Base-by-base conservation (phyloP, 1,140 invertebrate species). In the Antheraea pernyi region DNA sequence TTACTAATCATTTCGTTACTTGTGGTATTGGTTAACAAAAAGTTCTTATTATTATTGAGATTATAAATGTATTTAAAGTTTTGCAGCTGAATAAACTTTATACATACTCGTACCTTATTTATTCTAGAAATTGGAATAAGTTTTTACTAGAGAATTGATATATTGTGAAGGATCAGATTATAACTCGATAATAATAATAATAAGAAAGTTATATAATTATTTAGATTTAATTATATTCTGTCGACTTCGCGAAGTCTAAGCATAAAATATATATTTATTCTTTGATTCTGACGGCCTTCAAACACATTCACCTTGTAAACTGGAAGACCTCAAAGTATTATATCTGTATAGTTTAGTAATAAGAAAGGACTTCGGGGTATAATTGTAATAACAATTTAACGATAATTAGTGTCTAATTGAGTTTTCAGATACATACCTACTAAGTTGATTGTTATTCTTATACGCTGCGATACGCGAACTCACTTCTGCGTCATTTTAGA, bases 291-390 rank as follows among this genome's bases (percentile, higher is more conserved):
- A 42, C 68, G 71, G 67, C 74, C 76, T 74, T 65, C 65, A 72
- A 65, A 59, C n/a, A 59, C 70, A 71, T 67, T 78, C 65, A 75
- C 74, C 68, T 73, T 71, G 74, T 42, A 60, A 75, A 78, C 71
- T 75, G 68, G 67, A 71, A 78, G 73, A 74, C 71, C 76, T 78
- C 70, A 66, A 60, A 19, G n/a, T n/a, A n/a, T 68, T 70, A 11
- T 63, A 9, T 39, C 16, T 65, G 37, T 65, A 18, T 46, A 42
- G 8, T 36, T 58, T 30, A 58, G 7, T 58, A 58, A 66, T 19
- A 39, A 58, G 9, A 66, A 66, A n/a, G 65, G 63, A 30, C 4
- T 61, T 61, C 59, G 19, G 19, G 3, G 58, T 61, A 61, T 30
- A 61, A 8, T 10, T 10, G 7, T 11, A 42, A 30, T 30, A 30